Conservation (phyloP, 2,797 vertebrate species). For the Mus minutoides region DNA sequence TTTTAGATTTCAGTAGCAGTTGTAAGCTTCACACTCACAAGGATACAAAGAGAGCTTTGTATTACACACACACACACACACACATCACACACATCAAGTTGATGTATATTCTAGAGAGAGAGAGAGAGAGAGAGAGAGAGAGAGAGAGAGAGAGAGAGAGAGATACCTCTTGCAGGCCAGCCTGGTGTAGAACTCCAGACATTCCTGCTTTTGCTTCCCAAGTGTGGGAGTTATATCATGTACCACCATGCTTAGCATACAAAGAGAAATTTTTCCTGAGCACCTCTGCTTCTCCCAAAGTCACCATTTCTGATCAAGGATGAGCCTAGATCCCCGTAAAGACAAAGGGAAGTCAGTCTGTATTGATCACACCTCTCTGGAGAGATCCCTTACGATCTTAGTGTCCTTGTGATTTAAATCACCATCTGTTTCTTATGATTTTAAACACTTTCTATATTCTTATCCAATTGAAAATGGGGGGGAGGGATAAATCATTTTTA, state of each 20-base stretch:
- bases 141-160: background rate
- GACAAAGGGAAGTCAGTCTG: background rate
- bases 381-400: background rate
- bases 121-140: too few relatives aligned
- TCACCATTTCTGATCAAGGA: background rate
- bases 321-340: background rate
- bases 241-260: background rate
- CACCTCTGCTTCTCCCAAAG: background rate
- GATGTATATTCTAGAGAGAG: background rate
- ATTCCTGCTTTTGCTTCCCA: background rate
- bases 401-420: background rate
- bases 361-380: background rate
- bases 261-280: background rate
- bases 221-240: background rate
- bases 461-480: slow-evolving; percentile 14
- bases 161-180: background rate
- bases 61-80: background rate
- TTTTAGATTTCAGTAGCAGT: background rate
- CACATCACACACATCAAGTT: background rate
- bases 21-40: background rate
- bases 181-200: background rate
- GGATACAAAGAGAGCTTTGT: background rate
- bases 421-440: background rate
- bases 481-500: background rate
- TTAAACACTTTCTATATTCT: slow-evolving; percentile 31